A percentile compares a stretch with the other conserved stretches of the same genome.
phyloP scores from a whole-genome alignment of 1,140 invertebrate genomes.

The Nasonia longicornis region DNA sequence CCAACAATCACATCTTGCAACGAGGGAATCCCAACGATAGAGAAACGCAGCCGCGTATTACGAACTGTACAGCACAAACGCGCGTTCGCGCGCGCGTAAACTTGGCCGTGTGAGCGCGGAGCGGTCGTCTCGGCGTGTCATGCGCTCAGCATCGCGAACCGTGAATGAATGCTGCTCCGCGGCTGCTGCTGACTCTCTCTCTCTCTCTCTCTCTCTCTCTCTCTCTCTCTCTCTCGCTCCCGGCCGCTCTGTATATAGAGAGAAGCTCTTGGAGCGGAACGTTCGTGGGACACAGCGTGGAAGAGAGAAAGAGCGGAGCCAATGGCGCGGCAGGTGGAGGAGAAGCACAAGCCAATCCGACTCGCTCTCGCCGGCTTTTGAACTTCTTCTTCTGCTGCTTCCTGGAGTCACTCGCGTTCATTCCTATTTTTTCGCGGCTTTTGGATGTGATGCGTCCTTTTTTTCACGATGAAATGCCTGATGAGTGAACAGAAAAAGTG shows the following conservation, averaged over 20 bases:
- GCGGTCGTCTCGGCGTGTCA: background rate
- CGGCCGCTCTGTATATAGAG: background rate
- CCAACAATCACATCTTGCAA: slow-evolving; percentile 22
- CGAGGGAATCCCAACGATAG: background rate
- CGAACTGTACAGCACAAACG: background rate
- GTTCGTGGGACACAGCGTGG: background rate
- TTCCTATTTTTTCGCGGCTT: background rate
- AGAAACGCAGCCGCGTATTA: background rate
- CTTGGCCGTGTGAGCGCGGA: background rate
- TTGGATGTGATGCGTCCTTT: background rate
- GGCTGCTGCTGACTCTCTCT: background rate
- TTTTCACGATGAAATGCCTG: too few species aligned
- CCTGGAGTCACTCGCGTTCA: background rate
- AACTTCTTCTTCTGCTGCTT: background rate
- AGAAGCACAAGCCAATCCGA: background rate
- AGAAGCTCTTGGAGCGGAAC: background rate
- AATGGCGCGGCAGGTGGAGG: slow-evolving; percentile 19
- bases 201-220: too few species aligned
- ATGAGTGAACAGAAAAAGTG: background rate
- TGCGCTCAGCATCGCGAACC: slow-evolving; percentile 32
- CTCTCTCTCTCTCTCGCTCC: background rate
- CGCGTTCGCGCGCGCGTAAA: slow-evolving; percentile 9
- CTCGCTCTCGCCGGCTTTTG: slow-evolving; percentile 2
- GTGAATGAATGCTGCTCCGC: slow-evolving; percentile 32
- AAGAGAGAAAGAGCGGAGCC: slow-evolving; percentile 24